These are phyloP conservation scores for Cyclopterus lumpus DNA, from an alignment of 2,797 vertebrate species.

Conservation along the genomic window DNA sequence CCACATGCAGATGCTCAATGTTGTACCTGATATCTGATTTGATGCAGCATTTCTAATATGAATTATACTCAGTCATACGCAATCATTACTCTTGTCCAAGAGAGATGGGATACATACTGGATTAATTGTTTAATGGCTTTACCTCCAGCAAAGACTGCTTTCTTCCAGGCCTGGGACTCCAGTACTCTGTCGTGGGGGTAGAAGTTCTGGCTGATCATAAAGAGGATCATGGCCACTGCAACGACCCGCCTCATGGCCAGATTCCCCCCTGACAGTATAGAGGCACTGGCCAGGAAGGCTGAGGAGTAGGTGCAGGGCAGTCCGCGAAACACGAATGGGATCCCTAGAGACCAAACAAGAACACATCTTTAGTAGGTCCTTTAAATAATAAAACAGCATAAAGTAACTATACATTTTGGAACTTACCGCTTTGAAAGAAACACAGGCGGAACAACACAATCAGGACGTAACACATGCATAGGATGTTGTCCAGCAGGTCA, in stretches of 20 bases:
- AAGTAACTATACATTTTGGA: neutral
- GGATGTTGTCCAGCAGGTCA: slow-evolving; percentile 84
- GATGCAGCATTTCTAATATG: neutral
- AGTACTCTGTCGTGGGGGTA: slow-evolving; percentile 93
- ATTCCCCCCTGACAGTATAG: slow-evolving; percentile 86
- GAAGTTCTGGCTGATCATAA: slow-evolving; percentile 91
- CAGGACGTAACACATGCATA: slow-evolving; percentile 89
- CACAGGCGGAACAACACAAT: slow-evolving; percentile 90
- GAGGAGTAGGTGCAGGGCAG: slow-evolving; percentile 93
- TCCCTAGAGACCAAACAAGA: slow-evolving; percentile 72
- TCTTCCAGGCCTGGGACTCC: slow-evolving; percentile 96
- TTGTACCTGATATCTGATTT: neutral
- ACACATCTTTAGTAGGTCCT: neutral
- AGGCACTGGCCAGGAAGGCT: slow-evolving; percentile 88
- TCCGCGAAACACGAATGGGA: slow-evolving; percentile 91
- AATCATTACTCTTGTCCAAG: neutral
- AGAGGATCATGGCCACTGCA: slow-evolving; percentile 89
- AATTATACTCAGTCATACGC: neutral
- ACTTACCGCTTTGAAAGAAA: slow-evolving; percentile 90
- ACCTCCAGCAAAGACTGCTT: slow-evolving; percentile 91
- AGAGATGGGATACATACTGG: neutral
- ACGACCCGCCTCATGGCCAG: slow-evolving; percentile 80
- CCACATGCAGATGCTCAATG: neutral
- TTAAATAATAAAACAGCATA: neutral
- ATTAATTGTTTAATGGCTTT: slow-evolving; percentile 12